Evolutionary conservation across 1,140 invertebrate genomes (phyloP), one percentile per base, ranked within the genome.

Genomic region (Camponotus pennsylvanicus): DNA sequence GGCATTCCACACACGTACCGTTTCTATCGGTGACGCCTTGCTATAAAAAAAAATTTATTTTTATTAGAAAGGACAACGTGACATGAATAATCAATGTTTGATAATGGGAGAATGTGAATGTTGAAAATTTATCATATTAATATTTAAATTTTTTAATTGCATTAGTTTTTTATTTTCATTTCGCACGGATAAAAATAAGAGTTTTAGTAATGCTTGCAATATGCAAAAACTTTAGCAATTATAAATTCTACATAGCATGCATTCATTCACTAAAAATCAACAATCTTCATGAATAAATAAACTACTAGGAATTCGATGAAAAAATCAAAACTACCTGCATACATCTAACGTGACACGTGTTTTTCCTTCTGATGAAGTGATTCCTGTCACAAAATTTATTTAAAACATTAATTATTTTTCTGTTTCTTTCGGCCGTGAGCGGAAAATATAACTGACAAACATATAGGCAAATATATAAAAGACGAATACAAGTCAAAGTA

Each of bases 281-380:
- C 34, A 21, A 27, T 71, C 49, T 45, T 71, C 11, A 59, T 61
- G 5, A 45, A 61, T 37, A 45, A 82, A 59, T 82, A 73, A 80
- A 73, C 71, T 40, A 42, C 13, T 18, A 13, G 1, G 18, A 42
- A 7, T 42, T 15, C 37, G 8, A 27, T 15, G 21, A 59, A 3
- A 59, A 15, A 71, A 59, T 82, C 27, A 3, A 59, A 57, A 59
- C 11, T 45, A 55, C 4, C 5, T 18, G 45, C 21, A 8, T 21
- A 42, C 3, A 64, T 57, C 40, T 59, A 11, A 80, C 21, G 5
- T 49, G 27, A 78, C 18, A 57, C 27, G 21, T 59, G 15, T 52
- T 45, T n/a, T 71, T 59, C n/a, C 9, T 0, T 0, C 11, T 45
- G 27, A 27, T 27, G 27, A 18, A 80, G 34, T 45, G 2, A 69